These are phyloP conservation scores for Sarcophaga rosellei DNA, from an alignment of 2,888 invertebrate genomes.

Conservation along the genomic window DNA sequence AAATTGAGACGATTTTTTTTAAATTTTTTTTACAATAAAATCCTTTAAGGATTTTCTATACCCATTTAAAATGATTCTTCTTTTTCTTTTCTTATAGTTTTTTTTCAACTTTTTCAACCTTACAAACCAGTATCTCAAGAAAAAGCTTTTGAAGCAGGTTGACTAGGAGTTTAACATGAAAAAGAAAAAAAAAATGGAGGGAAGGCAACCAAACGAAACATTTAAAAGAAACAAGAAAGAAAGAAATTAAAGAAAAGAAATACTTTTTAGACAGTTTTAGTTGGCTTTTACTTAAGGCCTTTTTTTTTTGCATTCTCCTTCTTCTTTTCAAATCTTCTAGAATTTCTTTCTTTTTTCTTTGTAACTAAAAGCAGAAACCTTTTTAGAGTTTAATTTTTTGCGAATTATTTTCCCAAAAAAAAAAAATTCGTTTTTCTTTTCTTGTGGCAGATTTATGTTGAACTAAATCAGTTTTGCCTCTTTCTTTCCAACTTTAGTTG, in stretches of 20 bases:
- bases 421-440: conserved; percentile 40
- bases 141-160: conserved; percentile 32
- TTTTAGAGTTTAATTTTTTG: conserved; percentile 20
- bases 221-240: background rate
- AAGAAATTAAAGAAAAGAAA: conserved; percentile 14
- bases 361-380: background rate
- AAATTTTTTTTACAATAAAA: background rate
- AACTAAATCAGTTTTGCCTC: conserved; percentile 56
- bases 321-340: conserved; percentile 14
- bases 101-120: background rate
- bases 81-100: background rate
- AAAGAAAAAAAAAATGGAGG: conserved; percentile 10
- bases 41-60: conserved; percentile 37
- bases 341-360: conserved; percentile 15
- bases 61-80: background rate
- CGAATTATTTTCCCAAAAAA: conserved; percentile 37
- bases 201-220: background rate
- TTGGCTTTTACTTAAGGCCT: conserved; percentile 54
- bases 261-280: conserved; percentile 54
- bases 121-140: conserved; percentile 13
- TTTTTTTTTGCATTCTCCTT: conserved; percentile 24
- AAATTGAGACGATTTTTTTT: background rate
- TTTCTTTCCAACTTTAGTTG: conserved; percentile 17
- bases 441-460: conserved; percentile 67
- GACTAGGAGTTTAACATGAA: conserved; percentile 43